A percentile compares a stretch with the other conserved stretches of the same genome.
phyloP scores from a whole-genome alignment of 2,888 invertebrate species.

The Hartigia nigra region DNA sequence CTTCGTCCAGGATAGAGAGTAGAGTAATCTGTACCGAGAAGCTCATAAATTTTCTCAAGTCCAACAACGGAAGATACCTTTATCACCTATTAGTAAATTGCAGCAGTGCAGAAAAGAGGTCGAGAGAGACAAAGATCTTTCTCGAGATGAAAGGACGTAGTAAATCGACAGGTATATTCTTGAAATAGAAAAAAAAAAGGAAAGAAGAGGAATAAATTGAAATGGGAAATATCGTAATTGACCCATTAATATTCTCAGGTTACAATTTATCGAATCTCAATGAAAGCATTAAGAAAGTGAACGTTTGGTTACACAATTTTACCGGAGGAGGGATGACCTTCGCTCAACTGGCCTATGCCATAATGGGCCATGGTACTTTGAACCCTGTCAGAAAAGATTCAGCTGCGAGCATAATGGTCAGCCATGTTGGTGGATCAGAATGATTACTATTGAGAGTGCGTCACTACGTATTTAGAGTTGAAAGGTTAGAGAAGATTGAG shows the following conservation, averaged over 20 bases:
- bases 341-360: neutral
- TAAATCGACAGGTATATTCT: neutral
- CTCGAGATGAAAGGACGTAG: neutral
- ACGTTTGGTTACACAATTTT: neutral
- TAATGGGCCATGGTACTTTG: neutral
- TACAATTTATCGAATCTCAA: neutral
- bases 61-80: neutral
- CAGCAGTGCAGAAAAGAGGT: neutral
- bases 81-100: neutral
- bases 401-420: neutral
- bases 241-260: no score
- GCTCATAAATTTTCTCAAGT: neutral
- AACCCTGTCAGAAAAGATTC: neutral
- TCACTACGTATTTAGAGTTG: neutral
- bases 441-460: neutral
- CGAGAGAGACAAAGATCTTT: neutral
- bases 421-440: neutral
- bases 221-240: neutral
- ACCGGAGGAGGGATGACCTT: neutral
- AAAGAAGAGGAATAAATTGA: neutral
- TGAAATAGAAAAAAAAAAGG: neutral
- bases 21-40: neutral
- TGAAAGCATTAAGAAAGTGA: neutral
- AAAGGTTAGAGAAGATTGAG: neutral
- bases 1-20: neutral